Base-by-base conservation (phyloP, 1,140 invertebrate species). In the Drosophila repletoides region DNA sequence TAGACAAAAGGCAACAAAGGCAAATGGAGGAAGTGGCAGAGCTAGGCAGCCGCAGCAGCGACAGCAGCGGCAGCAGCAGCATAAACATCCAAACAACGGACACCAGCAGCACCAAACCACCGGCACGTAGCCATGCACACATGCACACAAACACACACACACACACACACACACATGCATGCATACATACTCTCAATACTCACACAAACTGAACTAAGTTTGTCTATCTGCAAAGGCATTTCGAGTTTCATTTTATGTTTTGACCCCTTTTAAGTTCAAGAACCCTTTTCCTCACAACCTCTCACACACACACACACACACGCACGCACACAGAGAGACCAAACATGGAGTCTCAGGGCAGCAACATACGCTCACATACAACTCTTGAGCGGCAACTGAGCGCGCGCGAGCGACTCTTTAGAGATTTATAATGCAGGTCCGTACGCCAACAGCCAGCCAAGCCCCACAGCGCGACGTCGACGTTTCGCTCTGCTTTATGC, bases 191-290 rank as follows among this genome's bases (percentile, higher is more conserved):
- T 26, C 63, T 55, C 43, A n/a, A n/a, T n/a, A 29, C 60, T 72
- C 38, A 49, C 31, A 31, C 55, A 58, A 43, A 72, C 58, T 64
- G 46, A 79, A 64, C 79, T 59, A 77, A 72, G 71, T 80, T 84
- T 86, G 80, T 86, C 80, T 84, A 87, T 86, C 75, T 76, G 80
- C 75, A 71, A 76, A 84, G 80, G 80, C 80, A 87, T 86, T 86
- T 80, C 75, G 80, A 86, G 79, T 84, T 84, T 84, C 79, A 79
- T 84, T 86, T 86, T 86, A 86, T 86, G 81, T 86, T 86, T 84
- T 86, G 80, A 86, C 80, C 80, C 80, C 81, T 87, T 86, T 86
- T 86, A 86, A 86, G 80, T 86, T 86, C 80, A 86, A 86, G 80
- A 86, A 86, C 80, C 80, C 80, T 86, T 86, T 86, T 86, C 76